Evolutionary conservation across 2,113 vertebrate genomes (phyloP).

Genomic region (Neodontobutis hainanensis): DNA sequence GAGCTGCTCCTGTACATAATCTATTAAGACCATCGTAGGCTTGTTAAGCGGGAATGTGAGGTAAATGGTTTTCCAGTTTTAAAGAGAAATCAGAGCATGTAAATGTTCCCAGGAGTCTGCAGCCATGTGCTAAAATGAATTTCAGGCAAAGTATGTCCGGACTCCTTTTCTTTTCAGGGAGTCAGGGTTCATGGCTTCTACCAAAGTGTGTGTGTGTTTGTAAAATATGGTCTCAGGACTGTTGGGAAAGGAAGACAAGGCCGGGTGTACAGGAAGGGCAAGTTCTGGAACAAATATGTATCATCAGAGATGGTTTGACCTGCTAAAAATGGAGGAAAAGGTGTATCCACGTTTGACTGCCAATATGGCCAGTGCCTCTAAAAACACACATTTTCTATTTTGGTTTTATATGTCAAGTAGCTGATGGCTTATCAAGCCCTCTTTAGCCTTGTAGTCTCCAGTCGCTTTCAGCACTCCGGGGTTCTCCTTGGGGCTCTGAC

Average conservation of each 20-base stretch:
- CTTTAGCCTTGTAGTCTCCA: constrained; percentile 41
- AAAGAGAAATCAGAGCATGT: constrained; percentile 48
- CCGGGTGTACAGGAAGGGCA: constrained; percentile 62
- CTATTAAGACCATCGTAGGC: constrained; percentile 39
- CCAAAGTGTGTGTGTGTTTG: constrained; percentile 8
- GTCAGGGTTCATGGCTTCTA: constrained; percentile 42
- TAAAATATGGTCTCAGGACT: constrained; percentile 22
- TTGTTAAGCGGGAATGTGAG: constrained; percentile 23
- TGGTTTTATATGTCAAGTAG: constrained; percentile 7
- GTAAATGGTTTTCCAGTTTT: constrained; percentile 34
- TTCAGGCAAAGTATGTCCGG: constrained; percentile 50
- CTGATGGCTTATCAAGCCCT: neutral
- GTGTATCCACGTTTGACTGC: constrained; percentile 56
- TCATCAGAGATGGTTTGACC: constrained; percentile 64
- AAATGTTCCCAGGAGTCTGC: constrained; percentile 45
- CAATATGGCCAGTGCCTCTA: constrained; percentile 30
- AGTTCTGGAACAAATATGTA: constrained; percentile 72
- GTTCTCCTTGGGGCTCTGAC: constrained; percentile 20
- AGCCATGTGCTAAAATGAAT: constrained; percentile 58
- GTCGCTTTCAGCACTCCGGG: constrained; percentile 33
- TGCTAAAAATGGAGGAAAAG: constrained; percentile 73
- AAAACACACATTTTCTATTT: constrained; percentile 10
- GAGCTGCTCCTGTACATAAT: constrained; percentile 9
- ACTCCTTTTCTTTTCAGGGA: constrained; percentile 46
- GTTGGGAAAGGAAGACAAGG: constrained; percentile 58